Base-by-base conservation (phyloP, 2,113 vertebrate species). In the Corapipo altera region DNA sequence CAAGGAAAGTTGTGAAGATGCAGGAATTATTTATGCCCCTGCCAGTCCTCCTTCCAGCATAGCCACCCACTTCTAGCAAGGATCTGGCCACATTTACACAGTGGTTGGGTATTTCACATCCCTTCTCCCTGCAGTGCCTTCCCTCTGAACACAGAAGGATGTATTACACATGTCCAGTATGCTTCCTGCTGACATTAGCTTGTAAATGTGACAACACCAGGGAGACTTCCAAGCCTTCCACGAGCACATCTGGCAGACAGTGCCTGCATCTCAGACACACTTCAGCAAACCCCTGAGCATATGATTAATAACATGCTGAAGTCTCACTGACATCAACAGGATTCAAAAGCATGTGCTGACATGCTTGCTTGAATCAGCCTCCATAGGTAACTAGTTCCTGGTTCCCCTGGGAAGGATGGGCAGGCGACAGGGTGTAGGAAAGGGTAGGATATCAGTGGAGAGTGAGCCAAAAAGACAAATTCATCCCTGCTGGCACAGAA, bases 201-300 rank as follows among this genome's bases (percentile, higher is more conserved):
- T 78, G 73, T 92, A 74, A 87, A 95, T 84, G 69, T 91, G 94
- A 91, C 92, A 95, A 51, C 86, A 75, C 57, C 48, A 35, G 64
- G 76, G 83, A 94, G 44, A 75, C 43, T 82, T 87, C 66, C 89
- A 94, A 82, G 62, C 44, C 74, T 88, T 85, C 74, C 3, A 17
- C 18, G 11, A 91, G 93, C 70, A 85, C 93, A 88, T 94, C 78
- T 93, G 88, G 88, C 3, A 11, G 58, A 35, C 70, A 81, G 49
- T 0, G 0, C 39, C 87, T 70, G 44, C 74, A 76, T 64, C 71
- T 66, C 66, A 88, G 89, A 58, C 78, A 88, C 87, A 20, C 87
- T 93, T 62, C 87, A 91, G 85, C 91, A 85, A 94, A 37, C 23
- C 33, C 57, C 70, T 35, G 62, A 80, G 84, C 3, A 1, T 49